Base-by-base conservation (phyloP, 1,140 invertebrate species). In the Leguminivora glycinivorella region DNA sequence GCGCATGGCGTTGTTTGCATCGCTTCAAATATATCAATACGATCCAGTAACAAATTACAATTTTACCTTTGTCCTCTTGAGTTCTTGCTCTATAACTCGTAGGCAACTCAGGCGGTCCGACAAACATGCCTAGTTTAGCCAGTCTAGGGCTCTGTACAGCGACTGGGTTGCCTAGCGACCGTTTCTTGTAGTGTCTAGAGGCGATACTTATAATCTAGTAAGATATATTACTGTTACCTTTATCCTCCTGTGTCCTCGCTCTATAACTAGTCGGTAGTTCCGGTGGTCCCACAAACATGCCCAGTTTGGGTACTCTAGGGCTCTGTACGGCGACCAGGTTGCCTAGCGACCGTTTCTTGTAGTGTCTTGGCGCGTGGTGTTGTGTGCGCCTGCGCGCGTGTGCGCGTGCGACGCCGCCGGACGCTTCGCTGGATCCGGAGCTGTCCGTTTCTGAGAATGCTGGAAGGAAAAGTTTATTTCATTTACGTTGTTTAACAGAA, bases 391-490 rank as follows among this genome's bases (percentile, higher is more conserved):
- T 94, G 77, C 96, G 94, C 84, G 96, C 96, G 84, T 96, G 96
- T n/a, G 95, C 94, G 24, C 94, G 94, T 10, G 94, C 93, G 81
- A 95, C 97, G 77, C 93, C 92, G 73, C 95, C 95, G 43, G 94
- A 94, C 73, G 94, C 94, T 78, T 75, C 87, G 56, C 96, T 96
- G 81, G 96, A 97, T 88, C 95, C 96, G 69, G 97, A 97, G 76
- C 96, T 98, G 84, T 98, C 96, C 19, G 96, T 97, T 84, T 97
- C 96, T 26, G 95, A 96, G 85, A 96, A 96, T 58, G 95, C 95
- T 95, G 83, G 4, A 3, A 72, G 1, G 66, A 17, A 71, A 63
- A 7, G 10, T 31, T 25, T 12, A 10, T 67, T 52, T 52, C 10
- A 69, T 60, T 14, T 38, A 4, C 22, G 43, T 31, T 58, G 26